These are phyloP conservation scores for Strigamia crassipes DNA, from an alignment of 2,888 invertebrate genomes.

Conservation along the genomic window DNA sequence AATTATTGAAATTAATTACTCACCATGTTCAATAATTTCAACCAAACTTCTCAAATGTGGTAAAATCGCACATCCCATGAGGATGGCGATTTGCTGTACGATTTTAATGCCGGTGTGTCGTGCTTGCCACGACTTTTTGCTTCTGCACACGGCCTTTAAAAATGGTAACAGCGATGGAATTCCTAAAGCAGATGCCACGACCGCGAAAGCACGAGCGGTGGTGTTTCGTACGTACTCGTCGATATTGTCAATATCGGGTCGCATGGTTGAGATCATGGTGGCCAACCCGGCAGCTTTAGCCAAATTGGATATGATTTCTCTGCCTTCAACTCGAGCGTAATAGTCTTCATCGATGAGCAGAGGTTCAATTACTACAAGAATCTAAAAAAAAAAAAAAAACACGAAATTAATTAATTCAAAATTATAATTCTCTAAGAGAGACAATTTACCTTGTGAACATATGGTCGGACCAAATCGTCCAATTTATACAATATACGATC, in stretches of 20 bases:
- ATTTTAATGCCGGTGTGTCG: slow-evolving; percentile 99
- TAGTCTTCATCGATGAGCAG: slow-evolving; percentile 99
- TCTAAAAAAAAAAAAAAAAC: slow-evolving; percentile 62
- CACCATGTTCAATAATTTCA: slow-evolving; percentile 98
- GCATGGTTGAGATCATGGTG: slow-evolving; percentile 99
- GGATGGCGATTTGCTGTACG: slow-evolving; percentile 98
- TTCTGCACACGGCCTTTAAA: slow-evolving; percentile 97
- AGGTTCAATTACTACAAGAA: slow-evolving; percentile 98
- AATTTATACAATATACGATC: slow-evolving; percentile 97
- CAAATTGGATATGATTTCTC: slow-evolving; percentile 98
- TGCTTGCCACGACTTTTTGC: slow-evolving; percentile 99
- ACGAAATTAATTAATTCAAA: slow-evolving; percentile 41
- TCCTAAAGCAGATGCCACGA: slow-evolving; percentile 97
- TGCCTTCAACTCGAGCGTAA: slow-evolving; percentile 98
- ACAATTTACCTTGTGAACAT: slow-evolving; percentile 85
- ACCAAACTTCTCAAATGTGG: slow-evolving; percentile 97
- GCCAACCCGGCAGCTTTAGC: slow-evolving; percentile 99
- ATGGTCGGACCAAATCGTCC: slow-evolving; percentile 97
- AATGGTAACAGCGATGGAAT: slow-evolving; percentile 97
- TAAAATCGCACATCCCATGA: slow-evolving; percentile 99
- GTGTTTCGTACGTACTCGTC: slow-evolving; percentile 99
- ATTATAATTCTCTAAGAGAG: not conserved
- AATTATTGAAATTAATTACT: slow-evolving; percentile 55
- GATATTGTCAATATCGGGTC: slow-evolving; percentile 99
- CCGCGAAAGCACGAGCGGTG: slow-evolving; percentile 99